Evolutionary conservation across 2,888 invertebrate species (phyloP), one percentile per base, ranked within the genome.

Genomic region (Leucophenga montana): DNA sequence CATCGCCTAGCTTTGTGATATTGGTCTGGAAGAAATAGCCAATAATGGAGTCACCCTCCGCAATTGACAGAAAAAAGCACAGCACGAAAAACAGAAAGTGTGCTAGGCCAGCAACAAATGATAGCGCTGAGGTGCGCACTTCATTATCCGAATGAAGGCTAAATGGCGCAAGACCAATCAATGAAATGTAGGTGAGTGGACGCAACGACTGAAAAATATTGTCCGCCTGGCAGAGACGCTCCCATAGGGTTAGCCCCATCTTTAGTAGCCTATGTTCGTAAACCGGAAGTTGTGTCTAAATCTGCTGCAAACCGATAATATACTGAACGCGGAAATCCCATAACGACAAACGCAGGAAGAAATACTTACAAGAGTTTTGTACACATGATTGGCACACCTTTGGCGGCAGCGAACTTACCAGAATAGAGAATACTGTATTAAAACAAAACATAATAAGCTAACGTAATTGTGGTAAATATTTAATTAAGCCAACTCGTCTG

Each of bases 21-120:
- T 86, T 87, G 2, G 87, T 88, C 70, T 87, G 86, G 64, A 88
- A 88, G 72, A 88, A 88, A 71, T 88, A 88, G 20, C 87, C 87
- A 56, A 88, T 87, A 27, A 88, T 87, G 57, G 87, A 88, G 59
- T 87, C 88, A 0, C 85, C 80, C 69, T 87, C 86, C 20, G 62
- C 67, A 1, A 83, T 70, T 0, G 87, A 86, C 11, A 80, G 71
- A 9, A 79, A 79, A 22, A 87, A 85, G 50, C 86, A 88, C 31
- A 85, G 22, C 0, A 83, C 78, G 56, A 86, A 87, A 67, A 87
- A 86, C 3, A 83, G 53, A 54, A 83, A 86, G 71, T 87, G 88
- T 27, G 79, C 79, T 61, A 87, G 80, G 66, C 83, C 86, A 1
- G 85, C 82, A 0, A 82, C 73, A 61, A 86, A 78, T 3, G 86